Evolutionary conservation across 2,797 vertebrate species (phyloP).

Genomic region (Hirundo rustica): DNA sequence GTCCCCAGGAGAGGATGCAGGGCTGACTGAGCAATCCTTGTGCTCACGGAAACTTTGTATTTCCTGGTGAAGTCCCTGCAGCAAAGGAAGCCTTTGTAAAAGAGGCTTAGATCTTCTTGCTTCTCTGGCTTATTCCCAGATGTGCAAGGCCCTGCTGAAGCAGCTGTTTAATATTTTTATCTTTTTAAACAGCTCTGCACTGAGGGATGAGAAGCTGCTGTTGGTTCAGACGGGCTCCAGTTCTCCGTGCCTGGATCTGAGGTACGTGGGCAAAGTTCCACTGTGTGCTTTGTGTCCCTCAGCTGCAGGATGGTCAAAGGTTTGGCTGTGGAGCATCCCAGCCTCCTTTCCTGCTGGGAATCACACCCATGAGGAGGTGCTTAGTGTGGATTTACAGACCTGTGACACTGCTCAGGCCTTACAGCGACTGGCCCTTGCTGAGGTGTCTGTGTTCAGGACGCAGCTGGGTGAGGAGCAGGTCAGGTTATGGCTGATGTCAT

Average conservation of each 20-base stretch:
- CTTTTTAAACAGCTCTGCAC: slow-evolving; percentile 77
- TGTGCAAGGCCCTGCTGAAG: neutral
- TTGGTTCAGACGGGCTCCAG: slow-evolving; percentile 94
- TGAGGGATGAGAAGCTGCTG: slow-evolving; percentile 85
- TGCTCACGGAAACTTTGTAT: neutral
- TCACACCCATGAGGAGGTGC: neutral
- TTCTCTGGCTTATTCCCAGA: neutral
- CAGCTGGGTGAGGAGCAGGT: neutral
- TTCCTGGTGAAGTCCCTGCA: neutral
- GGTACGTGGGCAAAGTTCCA: slow-evolving; percentile 68
- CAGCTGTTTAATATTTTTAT: neutral
- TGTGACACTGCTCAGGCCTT: neutral
- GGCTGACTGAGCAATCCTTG: neutral
- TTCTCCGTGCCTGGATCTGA: slow-evolving; percentile 95
- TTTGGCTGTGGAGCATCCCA: neutral
- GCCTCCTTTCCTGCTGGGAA: rapidly evolving
- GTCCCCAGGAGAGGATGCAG: neutral
- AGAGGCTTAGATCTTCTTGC: rapidly evolving
- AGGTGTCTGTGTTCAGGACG: neutral
- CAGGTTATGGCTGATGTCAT: neutral
- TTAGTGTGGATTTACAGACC: neutral
- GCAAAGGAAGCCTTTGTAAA: neutral
- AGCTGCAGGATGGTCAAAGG: neutral
- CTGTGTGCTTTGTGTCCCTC: neutral
- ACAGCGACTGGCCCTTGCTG: rapidly evolving